Percentiles rank a stretch among this genome's conserved stretches.
These are phyloP conservation scores for Onthophagus taurus DNA, from an alignment of 1,140 invertebrate species.

Conservation along the genomic window DNA sequence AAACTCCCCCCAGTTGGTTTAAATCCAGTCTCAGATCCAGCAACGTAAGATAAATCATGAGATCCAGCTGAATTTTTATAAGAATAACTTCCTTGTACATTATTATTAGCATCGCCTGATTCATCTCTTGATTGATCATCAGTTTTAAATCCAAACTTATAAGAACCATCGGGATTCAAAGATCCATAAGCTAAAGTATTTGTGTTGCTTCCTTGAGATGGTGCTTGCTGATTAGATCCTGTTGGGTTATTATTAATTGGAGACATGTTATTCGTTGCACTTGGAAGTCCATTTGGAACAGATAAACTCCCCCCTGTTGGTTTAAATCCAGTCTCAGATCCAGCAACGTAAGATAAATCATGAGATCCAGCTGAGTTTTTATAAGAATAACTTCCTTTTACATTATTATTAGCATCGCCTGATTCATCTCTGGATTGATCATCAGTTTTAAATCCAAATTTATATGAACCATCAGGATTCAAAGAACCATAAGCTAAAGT, in stretches of 20 bases:
- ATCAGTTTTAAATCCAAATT: conserved; percentile 24
- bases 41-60: conserved; percentile 21
- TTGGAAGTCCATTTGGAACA: too few relatives aligned
- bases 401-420: conserved; percentile 27
- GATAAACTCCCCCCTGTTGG: too few relatives aligned
- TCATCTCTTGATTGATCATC: conserved; percentile 20
- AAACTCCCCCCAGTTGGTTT: conserved; percentile 13
- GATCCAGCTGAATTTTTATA: conserved; percentile 23
- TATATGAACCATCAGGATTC: conserved; percentile 25
- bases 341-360: conserved; percentile 22
- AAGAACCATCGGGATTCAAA: conserved; percentile 20
- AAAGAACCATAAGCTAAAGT: too few relatives aligned
- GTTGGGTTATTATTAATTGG: too few relatives aligned
- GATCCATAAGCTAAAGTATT: too few relatives aligned
- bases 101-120: conserved; percentile 25
- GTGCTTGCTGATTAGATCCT: conserved; percentile 18
- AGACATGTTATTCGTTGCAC: too few relatives aligned
- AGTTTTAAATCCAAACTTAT: conserved; percentile 25
- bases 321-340: conserved; percentile 21
- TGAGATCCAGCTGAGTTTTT: conserved; percentile 20
- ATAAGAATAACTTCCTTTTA: conserved; percentile 25
- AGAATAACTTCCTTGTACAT: conserved; percentile 25
- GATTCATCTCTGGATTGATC: conserved; percentile 19
- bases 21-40: conserved; percentile 23
- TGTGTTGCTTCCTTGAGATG: conserved; percentile 20